Conservation (phyloP, 1,140 invertebrate species). For the Caenorhabditis tropicalis region DNA sequence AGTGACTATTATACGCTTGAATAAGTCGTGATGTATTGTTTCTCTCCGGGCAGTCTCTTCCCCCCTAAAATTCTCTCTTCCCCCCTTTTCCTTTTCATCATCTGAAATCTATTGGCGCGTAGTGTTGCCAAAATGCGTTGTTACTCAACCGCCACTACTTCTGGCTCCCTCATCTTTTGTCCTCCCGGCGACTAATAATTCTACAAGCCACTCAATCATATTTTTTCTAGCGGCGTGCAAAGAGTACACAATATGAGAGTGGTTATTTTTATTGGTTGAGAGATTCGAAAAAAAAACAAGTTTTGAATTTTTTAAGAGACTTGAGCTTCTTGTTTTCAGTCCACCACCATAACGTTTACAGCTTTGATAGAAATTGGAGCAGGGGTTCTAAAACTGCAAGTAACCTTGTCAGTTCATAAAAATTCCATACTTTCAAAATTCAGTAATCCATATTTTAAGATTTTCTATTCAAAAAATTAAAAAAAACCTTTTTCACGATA, state of each 20-base stretch:
- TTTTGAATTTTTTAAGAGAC: too few relatives aligned
- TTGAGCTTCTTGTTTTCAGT: too few relatives aligned
- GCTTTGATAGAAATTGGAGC: too few relatives aligned
- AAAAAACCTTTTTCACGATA: too few relatives aligned
- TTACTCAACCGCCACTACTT: conserved; percentile 29
- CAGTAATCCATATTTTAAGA: too few relatives aligned
- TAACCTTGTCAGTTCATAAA: too few relatives aligned
- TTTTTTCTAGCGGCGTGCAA: background rate
- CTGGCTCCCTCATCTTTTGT: conserved; percentile 36
- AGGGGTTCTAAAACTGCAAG: too few relatives aligned
- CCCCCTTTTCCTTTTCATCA: background rate
- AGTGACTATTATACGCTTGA: conserved; percentile 45
- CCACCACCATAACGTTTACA: too few relatives aligned
- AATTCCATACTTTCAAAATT: too few relatives aligned
- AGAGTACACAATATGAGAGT: background rate
- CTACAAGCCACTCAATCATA: conserved; percentile 37
- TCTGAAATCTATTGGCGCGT: conserved; percentile 41
- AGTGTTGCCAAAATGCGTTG: conserved; percentile 43
- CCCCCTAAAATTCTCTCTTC: conserved; percentile 7
- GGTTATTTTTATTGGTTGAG: background rate
- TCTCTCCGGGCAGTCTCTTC: background rate
- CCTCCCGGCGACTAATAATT: conserved; percentile 9
- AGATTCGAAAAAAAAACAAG: too few relatives aligned
- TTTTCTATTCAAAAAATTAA: too few relatives aligned
- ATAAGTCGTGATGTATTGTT: conserved; percentile 39